phyloP scores from a whole-genome alignment of 2,113 vertebrate genomes.

The Progne subis region DNA sequence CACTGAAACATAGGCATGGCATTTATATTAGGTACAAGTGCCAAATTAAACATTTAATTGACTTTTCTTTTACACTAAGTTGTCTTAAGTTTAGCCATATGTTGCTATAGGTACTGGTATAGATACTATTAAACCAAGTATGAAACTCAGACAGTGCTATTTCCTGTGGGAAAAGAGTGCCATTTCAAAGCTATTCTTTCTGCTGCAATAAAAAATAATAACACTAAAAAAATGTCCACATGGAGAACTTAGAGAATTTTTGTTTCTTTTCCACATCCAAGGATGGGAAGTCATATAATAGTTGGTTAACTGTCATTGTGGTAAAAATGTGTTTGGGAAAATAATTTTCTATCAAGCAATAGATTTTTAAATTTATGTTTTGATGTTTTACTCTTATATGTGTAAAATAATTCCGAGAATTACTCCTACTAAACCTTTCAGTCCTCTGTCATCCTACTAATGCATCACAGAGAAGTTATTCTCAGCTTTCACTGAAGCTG shows the following conservation, averaged over 20 bases:
- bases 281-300: background rate
- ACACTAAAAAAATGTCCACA: background rate
- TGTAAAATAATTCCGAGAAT: slow-evolving; percentile 39
- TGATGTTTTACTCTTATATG: slow-evolving; percentile 5
- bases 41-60: slow-evolving; percentile 53
- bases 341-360: background rate
- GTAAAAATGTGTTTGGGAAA: background rate
- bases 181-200: background rate
- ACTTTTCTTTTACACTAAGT: background rate
- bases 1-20: background rate
- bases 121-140: background rate
- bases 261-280: background rate
- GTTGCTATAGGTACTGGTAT: background rate
- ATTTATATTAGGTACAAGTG: slow-evolving; percentile 32
- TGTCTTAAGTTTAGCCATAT: slow-evolving; percentile 1
- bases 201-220: background rate
- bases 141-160: background rate
- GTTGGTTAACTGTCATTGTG: background rate
- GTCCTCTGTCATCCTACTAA: slow-evolving; percentile 42
- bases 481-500: slow-evolving; percentile 56
- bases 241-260: background rate
- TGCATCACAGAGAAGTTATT: slow-evolving; percentile 43
- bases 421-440: slow-evolving; percentile 36
- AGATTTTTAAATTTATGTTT: background rate
- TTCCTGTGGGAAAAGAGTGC: background rate